Evolutionary conservation across 2,888 invertebrate genomes (phyloP), one percentile per base, ranked within the genome.

Genomic region (Dioctria linearis): DNA sequence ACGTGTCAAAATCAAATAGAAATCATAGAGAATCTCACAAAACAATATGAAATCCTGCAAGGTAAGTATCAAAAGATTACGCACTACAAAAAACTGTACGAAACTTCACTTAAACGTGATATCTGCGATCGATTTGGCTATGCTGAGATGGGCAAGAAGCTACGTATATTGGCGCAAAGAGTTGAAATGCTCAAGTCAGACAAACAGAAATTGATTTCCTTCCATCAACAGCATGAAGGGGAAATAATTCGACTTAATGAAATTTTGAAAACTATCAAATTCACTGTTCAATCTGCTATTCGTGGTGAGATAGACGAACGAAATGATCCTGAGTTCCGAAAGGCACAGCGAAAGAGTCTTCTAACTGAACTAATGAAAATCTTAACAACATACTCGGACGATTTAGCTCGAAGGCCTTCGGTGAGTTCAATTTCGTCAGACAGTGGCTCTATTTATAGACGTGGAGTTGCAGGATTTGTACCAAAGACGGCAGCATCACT

Each of bases 381-480:
- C 2, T 83, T 89, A 0, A 85, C 87, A 51, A 85, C 86, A 13
- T 86, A 86, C 49, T 84, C 85, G 6, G 85, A 86, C 59, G 81
- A 82, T 83, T 59, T 85, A 84, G 2, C 84, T 0, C 83, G 84
- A 0, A 85, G 86, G 2, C 90, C 91, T 65, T 87, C 87, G 0
- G 80, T 85, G 54, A 86, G 86, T 25, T 85, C 89, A 2, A 85
- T 88, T 42, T 85, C 86, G 2, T 85, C 86, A 9, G 86, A 86
- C 0, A 84, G 84, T 2, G 84, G 86, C 0, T 90, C 90, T 57
- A 88, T 92, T 39, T 94, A 94, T 84, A 89, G 90, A 71, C 91
- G 91, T 83, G 94, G 94, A 9, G 93, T 93, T 86, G 90, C 93
- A 81, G 94, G 94, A 6, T 93, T 94, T 83, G 89, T 93, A 82